Conservation (phyloP, 2,888 invertebrate genomes). For the Lasioglossum calceatum region DNA sequence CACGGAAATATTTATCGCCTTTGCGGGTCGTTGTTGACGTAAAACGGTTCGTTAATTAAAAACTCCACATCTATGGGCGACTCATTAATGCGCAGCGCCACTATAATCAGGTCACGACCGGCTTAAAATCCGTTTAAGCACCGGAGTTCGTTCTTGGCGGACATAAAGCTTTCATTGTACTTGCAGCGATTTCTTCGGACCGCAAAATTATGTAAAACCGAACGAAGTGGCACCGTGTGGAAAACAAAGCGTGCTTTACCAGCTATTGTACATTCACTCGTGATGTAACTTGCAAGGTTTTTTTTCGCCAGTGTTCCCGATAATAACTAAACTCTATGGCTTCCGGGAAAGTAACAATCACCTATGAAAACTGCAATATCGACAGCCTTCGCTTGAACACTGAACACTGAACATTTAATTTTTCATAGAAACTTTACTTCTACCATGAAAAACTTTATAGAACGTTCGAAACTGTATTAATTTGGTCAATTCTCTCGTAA, state of each 20-base stretch:
- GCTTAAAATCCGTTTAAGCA: constrained; percentile 10
- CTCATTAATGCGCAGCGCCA: constrained; percentile 14
- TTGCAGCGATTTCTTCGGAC: neutral
- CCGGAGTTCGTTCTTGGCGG: constrained; percentile 13
- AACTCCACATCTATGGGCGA: neutral
- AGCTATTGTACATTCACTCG: neutral
- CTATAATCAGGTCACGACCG: constrained; percentile 34
- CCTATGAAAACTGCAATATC: neutral
- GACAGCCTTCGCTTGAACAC: neutral
- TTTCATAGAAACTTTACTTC: neutral
- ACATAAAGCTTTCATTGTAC: constrained; percentile 11
- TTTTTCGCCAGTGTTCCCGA: neutral
- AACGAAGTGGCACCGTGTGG: neutral
- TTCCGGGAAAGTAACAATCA: neutral
- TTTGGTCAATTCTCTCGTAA: neutral
- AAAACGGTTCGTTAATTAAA: constrained; percentile 30
- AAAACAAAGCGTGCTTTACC: neutral
- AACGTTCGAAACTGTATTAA: neutral
- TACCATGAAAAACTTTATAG: neutral
- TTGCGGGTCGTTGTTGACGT: constrained; percentile 1
- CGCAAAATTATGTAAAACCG: constrained; percentile 2
- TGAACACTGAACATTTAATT: neutral
- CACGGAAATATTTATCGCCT: constrained; percentile 18
- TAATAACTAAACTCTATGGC: neutral
- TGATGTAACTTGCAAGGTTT: neutral